phyloP scores from a whole-genome alignment of 2,113 vertebrate species.

The Platysternon megacephalum region DNA sequence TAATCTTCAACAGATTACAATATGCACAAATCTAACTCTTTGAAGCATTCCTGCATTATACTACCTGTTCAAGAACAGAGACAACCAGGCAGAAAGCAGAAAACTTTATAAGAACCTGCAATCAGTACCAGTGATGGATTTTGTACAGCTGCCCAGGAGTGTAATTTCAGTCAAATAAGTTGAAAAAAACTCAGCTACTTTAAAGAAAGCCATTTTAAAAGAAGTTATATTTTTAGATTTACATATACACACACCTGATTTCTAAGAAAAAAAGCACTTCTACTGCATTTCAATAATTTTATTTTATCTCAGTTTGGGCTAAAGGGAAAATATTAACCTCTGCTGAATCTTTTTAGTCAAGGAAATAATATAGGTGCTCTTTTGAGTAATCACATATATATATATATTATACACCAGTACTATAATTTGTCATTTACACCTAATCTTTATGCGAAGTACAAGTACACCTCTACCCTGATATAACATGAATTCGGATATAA shows the following conservation, averaged over 20 bases:
- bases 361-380: neutral
- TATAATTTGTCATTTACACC: neutral
- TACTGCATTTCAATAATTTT: neutral
- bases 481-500: no score
- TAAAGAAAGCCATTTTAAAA: neutral
- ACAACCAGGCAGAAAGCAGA: neutral
- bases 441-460: neutral
- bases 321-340: neutral
- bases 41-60: neutral
- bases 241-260: neutral
- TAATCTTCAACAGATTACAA: neutral
- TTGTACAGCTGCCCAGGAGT: neutral
- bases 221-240: neutral
- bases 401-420: neutral
- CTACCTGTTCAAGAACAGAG: neutral
- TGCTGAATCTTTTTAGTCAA: slow-evolving; percentile 1
- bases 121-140: neutral
- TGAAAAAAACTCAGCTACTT: neutral
- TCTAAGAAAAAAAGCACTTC: neutral
- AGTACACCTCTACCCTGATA: no score
- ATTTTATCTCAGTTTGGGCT: neutral
- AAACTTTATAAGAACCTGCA: neutral
- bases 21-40: neutral
- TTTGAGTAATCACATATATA: neutral
- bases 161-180: neutral